Base-by-base conservation (phyloP, 1,140 invertebrate genomes). In the Drosophila kohkoa region DNA sequence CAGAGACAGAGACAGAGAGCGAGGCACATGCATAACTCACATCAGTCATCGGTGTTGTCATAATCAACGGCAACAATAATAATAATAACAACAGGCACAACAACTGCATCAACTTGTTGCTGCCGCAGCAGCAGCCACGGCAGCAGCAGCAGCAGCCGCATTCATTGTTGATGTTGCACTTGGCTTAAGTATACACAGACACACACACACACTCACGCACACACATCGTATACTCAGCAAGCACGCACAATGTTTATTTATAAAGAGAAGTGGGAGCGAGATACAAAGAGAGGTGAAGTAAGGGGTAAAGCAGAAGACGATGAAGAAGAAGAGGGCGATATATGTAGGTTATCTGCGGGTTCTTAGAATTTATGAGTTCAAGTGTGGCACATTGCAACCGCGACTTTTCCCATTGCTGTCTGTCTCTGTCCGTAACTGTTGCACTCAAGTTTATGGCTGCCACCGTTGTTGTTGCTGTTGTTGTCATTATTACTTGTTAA, bases 341-440 rank as follows among this genome's bases (percentile, higher is more conserved):
- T 82, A 88, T 87, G 60, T 89, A 81, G 85, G 83, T 88, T 88
- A 88, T 88, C 83, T 78, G 80, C 70, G 79, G 80, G 77, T 85
- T 88, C 85, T 89, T 71, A 70, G 85, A 89, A 88, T 88, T 88
- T 85, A 88, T 88, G 78, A 79, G 85, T 89, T 88, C 85, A 88
- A 88, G 85, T 88, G 85, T 89, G 85, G 70, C 81, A 69, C 73
- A 74, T 73, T 52, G 70, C 77, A 64, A 71, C 80, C 69, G 83
- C 82, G 72, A 82, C 80, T 73, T 77, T 87, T 67, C 58, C 71
- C 65, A 69, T 16, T 57, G 51, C 48, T 52, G 46, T 28, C 59
- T 15, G 30, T 15, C 13, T 32, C 3, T 54, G 5, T 10, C 15
- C 32, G 41, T 75, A 83, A 83, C 85, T 83, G 85, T 81, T 81